A percentile compares a stretch with the other conserved stretches of the same genome.
Evolutionary conservation across 2,797 vertebrate species (phyloP).

Genomic region (Podarcis siculus): DNA sequence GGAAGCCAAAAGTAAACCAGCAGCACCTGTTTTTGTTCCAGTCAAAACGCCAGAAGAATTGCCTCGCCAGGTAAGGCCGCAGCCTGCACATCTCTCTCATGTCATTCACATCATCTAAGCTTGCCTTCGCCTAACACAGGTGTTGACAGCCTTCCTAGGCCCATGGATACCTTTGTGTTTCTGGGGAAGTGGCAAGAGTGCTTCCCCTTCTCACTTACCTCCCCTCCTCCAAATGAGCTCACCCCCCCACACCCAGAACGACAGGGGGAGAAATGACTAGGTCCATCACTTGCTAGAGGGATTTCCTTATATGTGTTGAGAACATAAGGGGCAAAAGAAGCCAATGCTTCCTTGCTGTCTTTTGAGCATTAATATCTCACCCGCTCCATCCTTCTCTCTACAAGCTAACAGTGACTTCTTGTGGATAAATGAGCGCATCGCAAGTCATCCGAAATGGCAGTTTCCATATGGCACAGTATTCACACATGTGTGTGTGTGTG

Average conservation of each 20-base stretch:
- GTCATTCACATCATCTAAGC: neutral
- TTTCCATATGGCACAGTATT: neutral
- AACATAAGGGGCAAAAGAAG: neutral
- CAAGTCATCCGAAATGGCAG: neutral
- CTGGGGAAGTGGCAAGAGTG: no score
- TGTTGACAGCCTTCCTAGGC: no score
- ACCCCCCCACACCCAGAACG: no score
- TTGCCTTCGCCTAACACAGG: neutral
- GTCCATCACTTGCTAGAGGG: neutral
- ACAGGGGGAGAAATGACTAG: neutral
- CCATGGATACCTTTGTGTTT: no score
- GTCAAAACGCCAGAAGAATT: neutral
- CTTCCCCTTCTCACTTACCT: no score
- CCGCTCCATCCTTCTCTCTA: neutral
- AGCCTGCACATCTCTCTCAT: neutral
- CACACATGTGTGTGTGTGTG: no score
- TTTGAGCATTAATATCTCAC: neutral
- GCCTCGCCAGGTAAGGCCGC: neutral
- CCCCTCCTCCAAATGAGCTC: no score
- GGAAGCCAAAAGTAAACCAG: conserved; percentile 20
- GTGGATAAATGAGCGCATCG: conserved; percentile 20
- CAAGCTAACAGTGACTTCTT: conserved; percentile 29
- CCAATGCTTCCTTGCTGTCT: neutral
- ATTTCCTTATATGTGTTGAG: neutral
- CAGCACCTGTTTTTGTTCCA: neutral